Conservation (phyloP, 2,888 invertebrate species). For the Hyalella azteca region DNA sequence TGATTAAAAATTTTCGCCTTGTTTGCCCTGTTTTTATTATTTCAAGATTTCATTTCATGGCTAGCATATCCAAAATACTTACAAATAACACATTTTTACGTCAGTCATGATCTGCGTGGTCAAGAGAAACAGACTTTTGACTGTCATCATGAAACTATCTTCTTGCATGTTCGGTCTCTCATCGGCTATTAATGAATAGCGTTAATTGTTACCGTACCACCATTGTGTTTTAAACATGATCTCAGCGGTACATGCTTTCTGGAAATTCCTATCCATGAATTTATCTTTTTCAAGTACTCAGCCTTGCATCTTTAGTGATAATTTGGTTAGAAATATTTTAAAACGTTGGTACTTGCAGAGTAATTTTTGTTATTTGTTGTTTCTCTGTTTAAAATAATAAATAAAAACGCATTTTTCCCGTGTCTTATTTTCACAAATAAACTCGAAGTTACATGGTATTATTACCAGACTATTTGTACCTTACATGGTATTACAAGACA, state of each 20-base stretch:
- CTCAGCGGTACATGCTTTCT: neutral
- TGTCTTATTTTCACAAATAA: neutral
- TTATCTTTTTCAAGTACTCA: neutral
- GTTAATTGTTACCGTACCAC: neutral
- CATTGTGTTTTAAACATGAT: neutral
- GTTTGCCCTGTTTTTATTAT: no score
- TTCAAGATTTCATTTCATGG: no score
- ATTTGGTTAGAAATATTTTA: conserved; percentile 21
- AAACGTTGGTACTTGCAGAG: conserved; percentile 31
- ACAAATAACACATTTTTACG: no score
- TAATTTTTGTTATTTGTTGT: conserved; percentile 40
- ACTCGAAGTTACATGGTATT: neutral
- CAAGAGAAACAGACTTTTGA: no score
- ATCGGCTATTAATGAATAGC: no score
- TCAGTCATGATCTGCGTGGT: no score
- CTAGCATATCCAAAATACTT: no score
- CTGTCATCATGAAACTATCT: no score
- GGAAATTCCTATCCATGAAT: neutral
- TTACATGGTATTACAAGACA: no score
- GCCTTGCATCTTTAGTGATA: conserved; percentile 26
- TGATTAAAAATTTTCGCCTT: no score
- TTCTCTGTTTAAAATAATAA: conserved; percentile 31
- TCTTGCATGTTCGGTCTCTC: no score
- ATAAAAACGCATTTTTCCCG: conserved; percentile 3
- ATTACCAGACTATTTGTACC: no score